Evolutionary conservation across 2,113 vertebrate species (phyloP).

Genomic region (Centropus unirufus): DNA sequence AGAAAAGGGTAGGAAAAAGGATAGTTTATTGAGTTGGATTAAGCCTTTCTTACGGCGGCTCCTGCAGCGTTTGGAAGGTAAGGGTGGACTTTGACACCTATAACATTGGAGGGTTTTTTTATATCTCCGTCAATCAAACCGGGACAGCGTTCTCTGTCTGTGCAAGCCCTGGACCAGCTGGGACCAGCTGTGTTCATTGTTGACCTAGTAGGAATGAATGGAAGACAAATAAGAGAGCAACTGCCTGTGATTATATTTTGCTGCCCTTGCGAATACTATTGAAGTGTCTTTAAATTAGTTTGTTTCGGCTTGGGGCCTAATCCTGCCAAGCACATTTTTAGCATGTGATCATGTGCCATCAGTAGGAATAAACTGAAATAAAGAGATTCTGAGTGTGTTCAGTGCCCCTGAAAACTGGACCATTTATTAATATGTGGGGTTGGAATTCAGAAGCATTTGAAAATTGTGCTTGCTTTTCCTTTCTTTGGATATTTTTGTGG

Average conservation of each 20-base stretch:
- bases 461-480: not conserved
- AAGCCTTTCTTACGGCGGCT: not conserved
- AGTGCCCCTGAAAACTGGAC: not conserved
- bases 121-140: not conserved
- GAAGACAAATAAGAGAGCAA: not conserved
- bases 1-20: not conserved
- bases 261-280: not conserved
- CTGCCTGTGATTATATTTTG: constrained; percentile 3
- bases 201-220: constrained; percentile 24
- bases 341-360: not conserved
- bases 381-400: not conserved
- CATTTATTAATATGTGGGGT: not conserved
- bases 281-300: constrained; percentile 36
- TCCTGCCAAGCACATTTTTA: constrained; percentile 49
- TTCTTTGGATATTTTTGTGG: not conserved
- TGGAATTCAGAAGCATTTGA: not conserved
- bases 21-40: not conserved
- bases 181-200: not conserved
- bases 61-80: not conserved
- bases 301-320: not conserved
- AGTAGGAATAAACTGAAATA: not conserved
- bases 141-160: not conserved
- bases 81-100: not conserved
- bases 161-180: not conserved
- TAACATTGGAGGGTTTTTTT: not conserved